Evolutionary conservation across 2,113 vertebrate genomes (phyloP).

Genomic region (Nothocercus julius): DNA sequence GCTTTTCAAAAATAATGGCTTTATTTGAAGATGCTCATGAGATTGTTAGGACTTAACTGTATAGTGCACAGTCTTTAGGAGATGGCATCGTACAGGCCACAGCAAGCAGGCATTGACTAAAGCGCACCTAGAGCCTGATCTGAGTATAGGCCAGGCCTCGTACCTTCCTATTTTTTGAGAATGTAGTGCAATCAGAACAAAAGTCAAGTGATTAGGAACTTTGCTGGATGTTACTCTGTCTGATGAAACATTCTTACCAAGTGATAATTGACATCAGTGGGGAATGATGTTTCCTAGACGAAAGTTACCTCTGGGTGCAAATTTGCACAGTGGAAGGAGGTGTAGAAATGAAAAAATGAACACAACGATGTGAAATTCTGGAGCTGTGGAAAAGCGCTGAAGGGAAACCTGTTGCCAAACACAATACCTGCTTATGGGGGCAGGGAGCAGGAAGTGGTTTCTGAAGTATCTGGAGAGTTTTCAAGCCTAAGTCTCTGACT

Average conservation of each 20-base stretch:
- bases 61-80: neutral
- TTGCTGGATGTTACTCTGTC: constrained; percentile 23
- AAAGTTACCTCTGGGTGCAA: neutral
- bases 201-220: neutral
- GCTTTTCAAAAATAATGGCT: neutral
- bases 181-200: neutral
- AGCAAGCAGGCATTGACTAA: neutral
- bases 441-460: neutral
- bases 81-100: neutral
- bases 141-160: neutral
- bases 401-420: constrained; percentile 39
- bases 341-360: neutral
- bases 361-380: neutral
- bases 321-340: neutral
- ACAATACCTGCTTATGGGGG: constrained; percentile 27
- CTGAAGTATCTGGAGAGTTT: neutral
- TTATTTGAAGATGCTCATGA: neutral
- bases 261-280: constrained; percentile 48
- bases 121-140: accelerated
- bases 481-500: neutral
- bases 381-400: neutral
- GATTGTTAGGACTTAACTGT: neutral
- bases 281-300: constrained; percentile 27
- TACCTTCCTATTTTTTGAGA: neutral
- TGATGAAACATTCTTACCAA: constrained; percentile 9